Base-by-base conservation (phyloP, 2,888 invertebrate species). In the Sceliomorpha sp. region DNA sequence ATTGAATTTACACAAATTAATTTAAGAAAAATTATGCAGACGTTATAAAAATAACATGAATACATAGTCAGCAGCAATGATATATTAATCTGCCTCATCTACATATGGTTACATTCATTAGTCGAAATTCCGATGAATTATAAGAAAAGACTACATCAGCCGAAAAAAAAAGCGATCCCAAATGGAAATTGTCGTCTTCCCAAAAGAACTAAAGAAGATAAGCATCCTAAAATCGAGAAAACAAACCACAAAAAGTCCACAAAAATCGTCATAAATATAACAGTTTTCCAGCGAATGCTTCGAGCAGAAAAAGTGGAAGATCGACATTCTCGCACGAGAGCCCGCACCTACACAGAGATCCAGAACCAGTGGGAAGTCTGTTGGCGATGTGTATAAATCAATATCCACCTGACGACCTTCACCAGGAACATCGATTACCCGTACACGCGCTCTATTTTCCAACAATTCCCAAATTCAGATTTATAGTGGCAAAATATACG, bases 321-420 rank as follows among this genome's bases (percentile, higher is more conserved):
- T 66, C 64, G 50, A 51, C 56, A 66, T 66, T 66, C 64, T 56
- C 58, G 58, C 64, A 58, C 64, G 58, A 51, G 45, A 66, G 26
- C 31, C 29, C 15, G 34, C 42, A 45, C 50, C 45, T 58, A 39
- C 26, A 58, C 50, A 58, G 44, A 58, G 44, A 45, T 32, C 37
- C 26, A 12, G n/a, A 39, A 40, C 20, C 39, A 56, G 45, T 64
- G 36, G 64, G 56, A 56, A 63, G 55, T 63, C 55, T 47, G 55
- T 63, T 50, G 34, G 42, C 47, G 51, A 59, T 53, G 60, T 50
- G 62, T 56, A 69, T 56, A 62, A 62, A 62, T 62, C 62, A 56
- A 69, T 56, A 69, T 69, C 62, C 68, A 69, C 68, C 68, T 69
- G 68, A 69, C 68, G 68, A 69, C 58, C 68, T 69, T 69, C 68